Base-by-base conservation (phyloP, 2,797 vertebrate species). In the Dicrostonyx torquatus region DNA sequence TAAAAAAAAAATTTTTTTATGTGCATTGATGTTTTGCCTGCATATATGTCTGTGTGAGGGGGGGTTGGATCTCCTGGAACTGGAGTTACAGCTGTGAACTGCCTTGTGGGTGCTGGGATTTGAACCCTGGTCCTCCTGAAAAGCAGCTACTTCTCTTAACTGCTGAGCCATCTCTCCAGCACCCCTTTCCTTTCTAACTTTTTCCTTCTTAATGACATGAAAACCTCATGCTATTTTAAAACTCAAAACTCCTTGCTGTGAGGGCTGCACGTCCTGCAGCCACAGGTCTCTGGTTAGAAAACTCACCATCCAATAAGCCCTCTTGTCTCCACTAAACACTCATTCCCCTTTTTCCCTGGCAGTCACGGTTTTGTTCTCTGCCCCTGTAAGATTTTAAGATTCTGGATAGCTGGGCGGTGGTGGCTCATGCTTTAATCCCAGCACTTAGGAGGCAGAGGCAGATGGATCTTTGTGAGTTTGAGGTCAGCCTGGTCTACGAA, bases 231-330 rank as follows among this genome's bases (percentile, higher is more conserved):
- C 26, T 43, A 40, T 40, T 90, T 75, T 80, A 43, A 53, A 80
- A 70, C 5, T 6, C 2, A 0, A 50, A 18, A 22, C 9, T 55
- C 9, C 8, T 14, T 4, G 3, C n/a, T 3, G 5, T 48, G 2
- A 7, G 24, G 55, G 0, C 3, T 17, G 9, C 37, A 9, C 3
- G 24, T 12, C 18, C 1, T 2, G 29, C 29, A 22, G 40, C 29
- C 75, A 8, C 58, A 29, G 34, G 88, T 70, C 50, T 58, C 31
- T 3, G 7, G 37, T 64, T 92, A 58, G 29, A 45, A 66, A 80
- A 60, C 53, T 64, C 9, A 1, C 29, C 58, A 17, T 10, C 40
- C 14, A 12, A 10, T 50, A 45, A 86, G 50, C 48, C 29, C 6
- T 18, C 22, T 34, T 2, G 26, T 12, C 80, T 64, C n/a, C 34